These are phyloP conservation scores for Penelope pileata DNA, from an alignment of 2,113 vertebrate genomes.

Conservation along the genomic window DNA sequence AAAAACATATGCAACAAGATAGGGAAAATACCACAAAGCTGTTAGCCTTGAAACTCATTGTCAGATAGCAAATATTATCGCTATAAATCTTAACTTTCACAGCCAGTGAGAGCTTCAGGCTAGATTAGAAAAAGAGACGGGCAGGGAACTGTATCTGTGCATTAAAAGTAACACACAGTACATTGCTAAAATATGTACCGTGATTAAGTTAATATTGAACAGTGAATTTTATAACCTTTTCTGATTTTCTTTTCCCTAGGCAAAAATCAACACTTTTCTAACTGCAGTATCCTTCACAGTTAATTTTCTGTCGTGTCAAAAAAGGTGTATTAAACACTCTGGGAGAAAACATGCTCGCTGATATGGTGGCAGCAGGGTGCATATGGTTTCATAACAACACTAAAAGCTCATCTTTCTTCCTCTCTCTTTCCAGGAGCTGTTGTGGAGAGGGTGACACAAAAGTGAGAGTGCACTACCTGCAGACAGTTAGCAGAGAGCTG, in stretches of 20 bases:
- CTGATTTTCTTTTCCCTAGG: slow-evolving; percentile 51
- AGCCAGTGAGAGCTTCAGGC: slow-evolving; percentile 21
- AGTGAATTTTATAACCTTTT: slow-evolving; percentile 18
- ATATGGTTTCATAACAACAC: slow-evolving; percentile 23
- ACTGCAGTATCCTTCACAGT: background rate
- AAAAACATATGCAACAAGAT: slow-evolving; percentile 43
- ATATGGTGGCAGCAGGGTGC: slow-evolving; percentile 18
- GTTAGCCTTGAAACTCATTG: slow-evolving; percentile 36
- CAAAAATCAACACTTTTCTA: slow-evolving; percentile 45
- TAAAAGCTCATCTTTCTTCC: slow-evolving; percentile 50
- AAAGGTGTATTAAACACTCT: slow-evolving; percentile 36
- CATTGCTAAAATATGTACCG: slow-evolving; percentile 40
- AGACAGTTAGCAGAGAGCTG: slow-evolving; percentile 3
- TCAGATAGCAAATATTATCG: slow-evolving; percentile 46
- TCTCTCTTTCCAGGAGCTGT: slow-evolving; percentile 38
- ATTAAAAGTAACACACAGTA: slow-evolving; percentile 16
- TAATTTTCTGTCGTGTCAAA: slow-evolving; percentile 18
- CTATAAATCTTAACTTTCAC: slow-evolving; percentile 59
- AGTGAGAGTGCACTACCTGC: background rate
- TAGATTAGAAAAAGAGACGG: slow-evolving; percentile 16
- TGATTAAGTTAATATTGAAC: slow-evolving; percentile 57
- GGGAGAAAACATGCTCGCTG: background rate
- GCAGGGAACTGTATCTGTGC: background rate
- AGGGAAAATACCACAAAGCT: slow-evolving; percentile 37
- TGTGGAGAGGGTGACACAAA: slow-evolving; percentile 7